Evolutionary conservation across 1,140 invertebrate genomes (phyloP), one percentile per base, ranked within the genome.

Genomic region (Magallana angulata): DNA sequence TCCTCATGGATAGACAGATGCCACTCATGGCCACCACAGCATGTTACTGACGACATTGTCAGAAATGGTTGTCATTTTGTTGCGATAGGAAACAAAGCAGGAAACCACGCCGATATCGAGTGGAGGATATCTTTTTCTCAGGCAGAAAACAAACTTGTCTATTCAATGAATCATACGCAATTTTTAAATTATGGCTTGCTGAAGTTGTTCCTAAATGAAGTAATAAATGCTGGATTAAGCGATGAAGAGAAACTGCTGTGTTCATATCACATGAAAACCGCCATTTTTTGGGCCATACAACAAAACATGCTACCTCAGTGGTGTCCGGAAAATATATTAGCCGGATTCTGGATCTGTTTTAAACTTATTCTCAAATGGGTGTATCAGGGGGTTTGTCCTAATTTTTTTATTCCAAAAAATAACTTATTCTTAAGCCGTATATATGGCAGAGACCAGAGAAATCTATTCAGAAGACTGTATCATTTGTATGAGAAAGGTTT

Each of bases 91-190:
- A 18, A 48, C 18, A 85, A 71, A 56, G 30, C 16, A 18, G 18
- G 24, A 30, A 18, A 60, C 0, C 48, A 83, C 62, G 62, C 76
- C n/a, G 16, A 84, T 8, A 48, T 64, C 8, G 57, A 86, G 16
- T 89, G 88, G 88, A 71, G 85, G 82, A 85, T 89, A 24, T 89
- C 88, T 14, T 89, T 89, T 68, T 86, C 88, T 1, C 36, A 48
- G 8, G 88, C 88, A 8, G 88, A 89, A 59, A 80, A 81, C 6
- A 48, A 8, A n/a, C 59, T 89, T 11, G 57, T 85, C 1, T 30
- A 85, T 57, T 16, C 85, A n/a, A 56, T 89, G 12, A 89, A 81
- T 16, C 85, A 89, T 16, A 84, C n/a, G 12, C 88, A 89, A 48
- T 57, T 86, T 7, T 16, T 87, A 7, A 58, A 18, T n/a, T 89